Evolutionary conservation across 2,797 vertebrate species (phyloP).

Genomic region (Anguilla obscura): DNA sequence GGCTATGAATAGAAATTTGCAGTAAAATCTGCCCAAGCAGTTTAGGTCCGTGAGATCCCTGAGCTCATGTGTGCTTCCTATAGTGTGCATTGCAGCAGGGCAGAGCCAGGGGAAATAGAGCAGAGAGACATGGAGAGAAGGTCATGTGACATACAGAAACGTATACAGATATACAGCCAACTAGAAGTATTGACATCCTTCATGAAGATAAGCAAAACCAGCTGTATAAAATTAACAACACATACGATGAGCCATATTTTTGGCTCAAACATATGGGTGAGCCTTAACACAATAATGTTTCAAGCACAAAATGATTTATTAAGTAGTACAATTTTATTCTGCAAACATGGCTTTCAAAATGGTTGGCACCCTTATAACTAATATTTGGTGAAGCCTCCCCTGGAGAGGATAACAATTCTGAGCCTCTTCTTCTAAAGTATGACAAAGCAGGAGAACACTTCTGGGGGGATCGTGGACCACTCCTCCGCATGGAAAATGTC

Average conservation of each 20-base stretch:
- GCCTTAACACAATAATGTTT: no score
- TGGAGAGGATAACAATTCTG: no score
- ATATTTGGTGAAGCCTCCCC: no score
- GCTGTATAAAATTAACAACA: not conserved
- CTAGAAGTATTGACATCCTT: not conserved
- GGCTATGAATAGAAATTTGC: not conserved
- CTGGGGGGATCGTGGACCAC: no score
- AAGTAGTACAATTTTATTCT: no score
- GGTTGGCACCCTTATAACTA: no score
- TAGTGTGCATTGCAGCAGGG: not conserved
- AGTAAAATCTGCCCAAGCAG: not conserved
- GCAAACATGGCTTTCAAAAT: no score
- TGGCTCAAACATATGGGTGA: no score
- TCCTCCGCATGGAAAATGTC: no score
- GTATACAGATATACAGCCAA: not conserved
- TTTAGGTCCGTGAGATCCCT: not conserved
- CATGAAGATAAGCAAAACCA: not conserved
- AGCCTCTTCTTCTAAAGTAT: no score
- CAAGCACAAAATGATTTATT: no score
- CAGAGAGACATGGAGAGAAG: not conserved
- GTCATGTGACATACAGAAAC: not conserved
- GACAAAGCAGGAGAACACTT: no score
- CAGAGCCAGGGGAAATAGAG: not conserved
- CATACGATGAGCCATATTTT: not conserved
- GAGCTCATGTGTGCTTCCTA: conserved; percentile 33